Percentiles rank a stretch among this genome's conserved stretches.
phyloP scores from a whole-genome alignment of 64 coral and sea anemone species.

The Hydrozoanthus tunicans region DNA sequence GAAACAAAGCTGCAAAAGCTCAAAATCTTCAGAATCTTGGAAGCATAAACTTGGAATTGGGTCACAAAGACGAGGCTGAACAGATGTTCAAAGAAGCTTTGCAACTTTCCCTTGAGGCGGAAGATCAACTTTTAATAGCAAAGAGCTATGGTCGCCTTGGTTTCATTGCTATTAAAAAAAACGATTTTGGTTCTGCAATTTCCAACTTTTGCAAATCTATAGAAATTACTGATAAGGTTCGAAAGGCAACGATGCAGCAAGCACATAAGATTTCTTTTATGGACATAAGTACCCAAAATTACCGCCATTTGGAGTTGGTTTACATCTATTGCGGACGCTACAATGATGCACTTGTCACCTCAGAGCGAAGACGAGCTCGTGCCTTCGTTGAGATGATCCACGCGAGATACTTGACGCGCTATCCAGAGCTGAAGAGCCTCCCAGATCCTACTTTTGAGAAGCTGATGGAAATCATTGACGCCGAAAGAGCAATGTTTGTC shows the following conservation, averaged over 20 bases:
- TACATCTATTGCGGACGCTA: neutral
- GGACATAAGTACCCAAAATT: neutral
- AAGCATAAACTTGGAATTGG: neutral
- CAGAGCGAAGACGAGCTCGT: conserved; percentile 42
- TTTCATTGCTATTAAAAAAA: neutral
- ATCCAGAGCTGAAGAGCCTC: neutral
- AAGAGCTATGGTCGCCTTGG: conserved; percentile 9
- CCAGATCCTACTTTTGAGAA: neutral
- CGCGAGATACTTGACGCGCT: neutral
- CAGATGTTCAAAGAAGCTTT: conserved; percentile 9
- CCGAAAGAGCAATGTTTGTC: conserved; percentile 21
- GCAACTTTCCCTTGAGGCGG: conserved; percentile 9
- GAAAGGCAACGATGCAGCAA: conserved; percentile 4
- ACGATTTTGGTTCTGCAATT: conserved; percentile 22
- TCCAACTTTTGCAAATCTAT: neutral
- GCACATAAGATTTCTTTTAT: conserved; percentile 20
- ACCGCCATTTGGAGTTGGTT: conserved; percentile 4
- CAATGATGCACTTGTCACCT: conserved; percentile 19
- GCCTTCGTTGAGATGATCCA: conserved; percentile 47
- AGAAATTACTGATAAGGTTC: neutral
- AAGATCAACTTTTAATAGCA: conserved; percentile 12
- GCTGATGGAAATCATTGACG: neutral
- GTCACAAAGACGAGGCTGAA: neutral
- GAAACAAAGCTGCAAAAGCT: conserved; percentile 12
- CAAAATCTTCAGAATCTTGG: neutral